Evolutionary conservation across 2,888 invertebrate species (phyloP).

Genomic region (Julus scandinavius): DNA sequence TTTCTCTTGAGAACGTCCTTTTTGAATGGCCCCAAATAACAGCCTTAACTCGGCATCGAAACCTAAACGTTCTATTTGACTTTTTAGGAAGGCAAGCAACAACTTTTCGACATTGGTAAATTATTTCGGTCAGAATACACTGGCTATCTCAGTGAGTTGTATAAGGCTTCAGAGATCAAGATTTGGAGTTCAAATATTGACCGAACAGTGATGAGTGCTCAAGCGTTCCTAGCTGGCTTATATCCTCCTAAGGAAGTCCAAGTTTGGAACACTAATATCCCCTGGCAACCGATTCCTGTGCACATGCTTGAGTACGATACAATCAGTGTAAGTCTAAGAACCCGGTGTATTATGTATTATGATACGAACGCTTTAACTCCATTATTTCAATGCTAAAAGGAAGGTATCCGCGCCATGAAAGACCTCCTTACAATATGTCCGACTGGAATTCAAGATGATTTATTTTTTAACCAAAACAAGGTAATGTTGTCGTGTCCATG

Average conservation of each 20-base stretch:
- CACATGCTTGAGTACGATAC: neutral
- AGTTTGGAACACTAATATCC: neutral
- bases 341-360: too few species aligned
- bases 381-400: too few species aligned
- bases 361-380: too few species aligned
- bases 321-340: neutral
- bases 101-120: neutral
- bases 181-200: neutral
- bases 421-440: neutral
- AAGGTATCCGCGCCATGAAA: neutral
- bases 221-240: constrained; percentile 2
- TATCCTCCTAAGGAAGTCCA: neutral
- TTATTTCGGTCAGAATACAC: neutral
- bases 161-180: neutral
- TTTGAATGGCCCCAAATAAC: neutral
- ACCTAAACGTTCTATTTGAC: neutral
- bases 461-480: neutral
- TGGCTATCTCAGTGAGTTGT: neutral
- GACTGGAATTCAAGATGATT: neutral
- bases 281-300: constrained; percentile 39
- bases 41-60: neutral
- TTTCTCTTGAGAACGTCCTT: too few species aligned
- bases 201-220: constrained; percentile 34
- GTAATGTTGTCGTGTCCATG: neutral
- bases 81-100: neutral